phyloP scores from a whole-genome alignment of 2,113 vertebrate species.

The Poecilia latipinna region DNA sequence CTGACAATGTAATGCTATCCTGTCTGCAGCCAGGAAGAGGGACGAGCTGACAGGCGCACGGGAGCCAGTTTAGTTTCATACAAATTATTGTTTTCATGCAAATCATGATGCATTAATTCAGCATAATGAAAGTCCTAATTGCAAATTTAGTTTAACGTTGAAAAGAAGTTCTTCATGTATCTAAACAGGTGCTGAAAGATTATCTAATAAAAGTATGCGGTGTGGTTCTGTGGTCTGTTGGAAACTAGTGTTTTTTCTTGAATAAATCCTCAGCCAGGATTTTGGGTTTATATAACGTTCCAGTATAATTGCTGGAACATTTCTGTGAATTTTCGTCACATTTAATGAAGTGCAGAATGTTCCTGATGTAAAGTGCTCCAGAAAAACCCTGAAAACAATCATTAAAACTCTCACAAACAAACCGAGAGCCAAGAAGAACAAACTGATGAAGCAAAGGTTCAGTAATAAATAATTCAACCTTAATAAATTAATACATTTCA shows the following conservation, averaged over 20 bases:
- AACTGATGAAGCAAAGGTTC: too few relatives aligned
- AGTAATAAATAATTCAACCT: too few relatives aligned
- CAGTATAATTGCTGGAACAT: not conserved
- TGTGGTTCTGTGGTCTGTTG: not conserved
- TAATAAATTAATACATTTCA: too few relatives aligned
- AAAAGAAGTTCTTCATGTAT: not conserved
- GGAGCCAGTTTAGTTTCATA: slow-evolving; percentile 53
- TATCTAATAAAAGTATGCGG: slow-evolving; percentile 1
- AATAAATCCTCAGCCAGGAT: not conserved
- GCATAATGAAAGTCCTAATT: slow-evolving; percentile 42
- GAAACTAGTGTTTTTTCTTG: not conserved
- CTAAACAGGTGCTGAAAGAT: slow-evolving; percentile 6
- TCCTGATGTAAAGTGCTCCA: not conserved
- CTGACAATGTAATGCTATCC: slow-evolving; percentile 98
- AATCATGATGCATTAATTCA: slow-evolving; percentile 50
- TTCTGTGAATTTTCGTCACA: not conserved
- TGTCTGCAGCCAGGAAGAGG: slow-evolving; percentile 76
- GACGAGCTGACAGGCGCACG: slow-evolving; percentile 34
- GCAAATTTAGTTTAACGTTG: slow-evolving; percentile 24
- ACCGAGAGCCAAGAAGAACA: too few relatives aligned
- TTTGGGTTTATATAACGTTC: not conserved
- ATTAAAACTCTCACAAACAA: too few relatives aligned
- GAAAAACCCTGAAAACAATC: too few relatives aligned
- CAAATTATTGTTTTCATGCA: slow-evolving; percentile 71
- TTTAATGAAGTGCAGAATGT: not conserved